These are phyloP conservation scores for Tachina lurida DNA, from an alignment of 2,888 invertebrate genomes.

Conservation along the genomic window DNA sequence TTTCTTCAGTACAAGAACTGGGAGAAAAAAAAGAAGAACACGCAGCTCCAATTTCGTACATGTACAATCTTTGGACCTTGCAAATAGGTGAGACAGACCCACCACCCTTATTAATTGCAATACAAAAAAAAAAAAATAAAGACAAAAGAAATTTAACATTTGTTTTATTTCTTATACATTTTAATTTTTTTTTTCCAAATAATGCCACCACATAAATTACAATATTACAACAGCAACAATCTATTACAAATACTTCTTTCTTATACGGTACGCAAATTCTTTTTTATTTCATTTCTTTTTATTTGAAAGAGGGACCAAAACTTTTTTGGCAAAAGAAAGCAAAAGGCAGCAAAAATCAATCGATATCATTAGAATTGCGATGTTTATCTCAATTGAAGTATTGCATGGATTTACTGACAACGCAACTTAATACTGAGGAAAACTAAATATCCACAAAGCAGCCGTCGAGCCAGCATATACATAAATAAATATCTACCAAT, in stretches of 20 bases:
- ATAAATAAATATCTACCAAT: constrained; percentile 32
- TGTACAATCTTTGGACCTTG: background rate
- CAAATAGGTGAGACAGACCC: constrained; percentile 26
- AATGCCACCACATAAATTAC: constrained; percentile 71
- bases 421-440: constrained; percentile 43
- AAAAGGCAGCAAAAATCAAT: constrained; percentile 73
- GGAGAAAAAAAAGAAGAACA: constrained; percentile 10
- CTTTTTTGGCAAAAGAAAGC: constrained; percentile 25
- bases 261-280: constrained; percentile 56
- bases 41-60: constrained; percentile 26
- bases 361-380: constrained; percentile 72
- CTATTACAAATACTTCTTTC: constrained; percentile 56
- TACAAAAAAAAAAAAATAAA: constrained; percentile 60
- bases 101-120: constrained; percentile 33
- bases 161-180: constrained; percentile 38
- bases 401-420: constrained; percentile 71
- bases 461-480: constrained; percentile 48
- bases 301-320: constrained; percentile 4
- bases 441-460: constrained; percentile 53
- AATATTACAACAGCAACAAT: constrained; percentile 42
- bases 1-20: constrained; percentile 24
- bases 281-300: too few relatives aligned
- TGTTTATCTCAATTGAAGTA: constrained; percentile 75
- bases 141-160: constrained; percentile 58
- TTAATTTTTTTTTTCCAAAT: constrained; percentile 6